These are phyloP conservation scores for Pinna nobilis DNA, from an alignment of 1,140 invertebrate species.

Conservation along the genomic window DNA sequence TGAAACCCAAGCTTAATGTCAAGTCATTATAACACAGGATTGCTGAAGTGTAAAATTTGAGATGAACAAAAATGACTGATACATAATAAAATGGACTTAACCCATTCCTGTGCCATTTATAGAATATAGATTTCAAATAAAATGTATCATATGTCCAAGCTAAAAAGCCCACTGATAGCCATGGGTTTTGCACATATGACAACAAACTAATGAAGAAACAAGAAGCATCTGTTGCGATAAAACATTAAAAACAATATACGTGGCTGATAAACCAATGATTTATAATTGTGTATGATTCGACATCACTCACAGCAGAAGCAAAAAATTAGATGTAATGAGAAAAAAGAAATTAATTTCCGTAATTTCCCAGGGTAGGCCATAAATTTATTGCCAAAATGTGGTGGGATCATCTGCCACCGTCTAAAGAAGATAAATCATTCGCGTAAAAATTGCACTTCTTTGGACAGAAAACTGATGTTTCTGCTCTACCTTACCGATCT, in stretches of 20 bases:
- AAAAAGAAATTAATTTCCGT: conserved; percentile 23
- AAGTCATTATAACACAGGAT: not conserved
- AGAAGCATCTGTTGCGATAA: no score
- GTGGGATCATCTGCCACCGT: no score
- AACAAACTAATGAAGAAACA: no score
- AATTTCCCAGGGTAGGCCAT: no score
- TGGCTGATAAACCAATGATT: not conserved
- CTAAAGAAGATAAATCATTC: no score
- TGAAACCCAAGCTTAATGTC: not conserved
- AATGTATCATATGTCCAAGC: conserved; percentile 1
- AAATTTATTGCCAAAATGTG: no score
- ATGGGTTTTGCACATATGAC: not conserved
- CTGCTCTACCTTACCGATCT: no score
- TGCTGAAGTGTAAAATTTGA: conserved; percentile 5
- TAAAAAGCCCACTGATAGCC: conserved; percentile 7
- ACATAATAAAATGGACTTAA: not conserved
- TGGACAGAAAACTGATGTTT: no score
- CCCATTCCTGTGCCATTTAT: conserved; percentile 11
- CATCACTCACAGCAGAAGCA: not conserved
- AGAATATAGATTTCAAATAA: conserved; percentile 4
- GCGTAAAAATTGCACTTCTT: no score
- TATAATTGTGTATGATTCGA: conserved; percentile 5
- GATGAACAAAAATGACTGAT: not conserved
- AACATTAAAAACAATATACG: no score
- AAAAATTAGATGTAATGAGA: conserved; percentile 11